Evolutionary conservation across 1,140 invertebrate species (phyloP), one percentile per base, ranked within the genome.

Genomic region (Spodoptera litura): DNA sequence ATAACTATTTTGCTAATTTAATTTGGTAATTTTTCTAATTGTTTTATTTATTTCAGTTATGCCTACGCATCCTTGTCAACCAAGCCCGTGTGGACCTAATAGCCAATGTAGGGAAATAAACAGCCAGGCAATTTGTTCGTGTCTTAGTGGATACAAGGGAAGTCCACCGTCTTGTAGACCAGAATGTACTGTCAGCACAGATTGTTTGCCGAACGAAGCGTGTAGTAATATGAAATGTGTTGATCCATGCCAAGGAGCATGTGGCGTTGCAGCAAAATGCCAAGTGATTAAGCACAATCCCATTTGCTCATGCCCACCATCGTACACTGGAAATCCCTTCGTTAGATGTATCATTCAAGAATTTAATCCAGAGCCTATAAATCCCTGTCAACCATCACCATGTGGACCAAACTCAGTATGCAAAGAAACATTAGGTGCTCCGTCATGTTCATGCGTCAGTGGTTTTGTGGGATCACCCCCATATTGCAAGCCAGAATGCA

Each of bases 261-360:
- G 97, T 88, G 97, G 97, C 8, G 90, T 96, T 38, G 95, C 95
- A 83, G 96, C 97, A 3, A 91, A 95, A 75, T 97, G 97, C 89
- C 95, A 96, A 91, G 96, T 97, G 51, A 95, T 97, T 12, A 97
- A 96, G 89, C 97, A 98, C 84, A 97, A 96, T 93, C 97, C 97
- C 1, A 96, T 97, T 62, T 98, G 97, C 91, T 96, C 95, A 76
- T 98, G 97, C 91, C 95, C 95, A 44, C 73, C 93, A 13, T 95
- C 94, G 15, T 95, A 95, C 76, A 97, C 96, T 66, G 97, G 97
- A 71, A 97, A 98, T 96, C 96, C 97, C 15, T 97, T 97, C 83
- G 89, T 95, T 4, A 95, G 96, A 89, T 97, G 97, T 87, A 85
- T 90, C 80, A 20, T 89, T 53, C 87, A 89, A 86, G 81, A 89